Percentiles rank a stretch among this genome's conserved stretches.
Conservation (phyloP, 2,113 vertebrate genomes). For the Bos indicus region DNA sequence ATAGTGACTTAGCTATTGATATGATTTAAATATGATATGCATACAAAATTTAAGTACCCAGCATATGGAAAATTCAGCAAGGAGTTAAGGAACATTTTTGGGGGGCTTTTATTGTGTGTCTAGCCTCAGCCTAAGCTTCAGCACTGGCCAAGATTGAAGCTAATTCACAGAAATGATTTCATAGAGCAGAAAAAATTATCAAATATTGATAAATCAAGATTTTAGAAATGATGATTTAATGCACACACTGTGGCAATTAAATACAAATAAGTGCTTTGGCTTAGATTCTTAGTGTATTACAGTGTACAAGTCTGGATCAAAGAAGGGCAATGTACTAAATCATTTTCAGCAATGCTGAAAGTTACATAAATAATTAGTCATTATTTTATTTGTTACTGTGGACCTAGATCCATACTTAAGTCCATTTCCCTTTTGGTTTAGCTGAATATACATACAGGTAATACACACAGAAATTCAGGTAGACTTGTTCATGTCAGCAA, state of each 20-base stretch:
- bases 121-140: not conserved
- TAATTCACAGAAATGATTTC: not conserved
- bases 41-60: not conserved
- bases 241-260: not conserved
- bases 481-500: not conserved
- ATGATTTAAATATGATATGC: not conserved
- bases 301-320: not conserved
- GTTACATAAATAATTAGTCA: not conserved
- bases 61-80: not conserved
- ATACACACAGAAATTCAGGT: not conserved
- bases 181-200: not conserved
- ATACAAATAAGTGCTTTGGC: not conserved
- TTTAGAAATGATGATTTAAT: not conserved
- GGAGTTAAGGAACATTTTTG: not conserved
- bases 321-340: accelerated
- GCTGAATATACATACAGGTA: not conserved
- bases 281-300: not conserved
- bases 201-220: not conserved
- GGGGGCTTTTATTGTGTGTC: not conserved
- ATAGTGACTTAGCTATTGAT: not conserved
- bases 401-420: not conserved
- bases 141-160: not conserved
- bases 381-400: not conserved
- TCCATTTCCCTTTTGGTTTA: not conserved
- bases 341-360: not conserved